These are phyloP conservation scores for Zaprionus capensis DNA, from an alignment of 1,140 invertebrate species.

Conservation along the genomic window DNA sequence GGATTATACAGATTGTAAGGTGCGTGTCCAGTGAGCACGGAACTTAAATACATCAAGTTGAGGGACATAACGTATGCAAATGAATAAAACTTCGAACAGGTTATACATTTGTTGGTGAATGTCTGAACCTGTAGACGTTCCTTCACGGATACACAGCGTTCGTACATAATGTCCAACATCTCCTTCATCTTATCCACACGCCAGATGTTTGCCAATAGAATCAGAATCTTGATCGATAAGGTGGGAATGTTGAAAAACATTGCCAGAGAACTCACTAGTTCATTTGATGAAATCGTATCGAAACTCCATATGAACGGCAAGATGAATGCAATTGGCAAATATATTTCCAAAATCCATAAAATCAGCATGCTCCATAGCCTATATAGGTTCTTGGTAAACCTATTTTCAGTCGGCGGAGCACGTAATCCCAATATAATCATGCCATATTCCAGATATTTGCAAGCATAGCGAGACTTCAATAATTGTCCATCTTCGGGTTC, in stretches of 20 bases:
- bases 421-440: slow-evolving; percentile 16
- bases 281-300: slow-evolving; percentile 5
- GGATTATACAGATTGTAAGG: slow-evolving; percentile 56
- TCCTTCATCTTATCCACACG: slow-evolving; percentile 42
- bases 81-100: neutral
- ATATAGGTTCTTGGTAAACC: neutral
- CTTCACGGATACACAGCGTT: slow-evolving; percentile 13
- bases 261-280: slow-evolving; percentile 34
- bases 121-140: slow-evolving; percentile 39
- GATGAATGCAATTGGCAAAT: slow-evolving; percentile 34
- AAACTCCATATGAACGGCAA: slow-evolving; percentile 27
- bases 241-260: slow-evolving; percentile 42
- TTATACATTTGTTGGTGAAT: slow-evolving; percentile 35
- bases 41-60: slow-evolving; percentile 6
- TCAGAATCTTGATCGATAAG: slow-evolving; percentile 15
- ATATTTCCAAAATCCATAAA: neutral
- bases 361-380: neutral
- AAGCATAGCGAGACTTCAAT: neutral
- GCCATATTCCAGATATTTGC: neutral
- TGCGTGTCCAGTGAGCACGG: neutral
- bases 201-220: slow-evolving; percentile 5
- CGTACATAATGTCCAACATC: slow-evolving; percentile 34
- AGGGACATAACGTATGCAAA: slow-evolving; percentile 21
- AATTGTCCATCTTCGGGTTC: neutral
- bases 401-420: neutral